phyloP scores from a whole-genome alignment of 2,113 vertebrate genomes.

The Tretioscincus oriximinensis region DNA sequence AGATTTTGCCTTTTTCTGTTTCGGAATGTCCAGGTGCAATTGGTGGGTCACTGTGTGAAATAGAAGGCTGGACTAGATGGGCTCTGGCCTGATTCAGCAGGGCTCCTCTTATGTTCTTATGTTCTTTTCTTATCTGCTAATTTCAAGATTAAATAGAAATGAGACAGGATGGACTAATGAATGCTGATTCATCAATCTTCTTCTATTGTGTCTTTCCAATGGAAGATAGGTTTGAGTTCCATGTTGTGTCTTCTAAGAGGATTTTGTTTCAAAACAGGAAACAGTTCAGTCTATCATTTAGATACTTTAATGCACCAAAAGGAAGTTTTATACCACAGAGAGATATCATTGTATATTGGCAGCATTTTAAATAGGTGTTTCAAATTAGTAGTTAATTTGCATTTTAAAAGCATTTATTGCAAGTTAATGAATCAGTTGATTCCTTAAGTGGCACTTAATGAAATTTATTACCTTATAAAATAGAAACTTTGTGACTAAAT shows the following conservation, averaged over 20 bases:
- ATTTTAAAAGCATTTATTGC: conserved; percentile 68
- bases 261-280: neutral
- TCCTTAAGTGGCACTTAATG: conserved; percentile 63
- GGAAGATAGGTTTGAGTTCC: neutral
- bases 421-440: conserved; percentile 70
- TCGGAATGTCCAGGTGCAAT: no score
- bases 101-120: no score
- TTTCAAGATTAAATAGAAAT: no score
- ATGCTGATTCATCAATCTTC: neutral
- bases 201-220: neutral
- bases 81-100: no score
- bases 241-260: neutral
- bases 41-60: no score
- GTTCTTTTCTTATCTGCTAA: no score
- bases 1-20: no score
- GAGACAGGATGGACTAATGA: no score
- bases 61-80: no score
- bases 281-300: neutral
- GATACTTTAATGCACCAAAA: conserved; percentile 1
- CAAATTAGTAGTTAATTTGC: conserved; percentile 62
- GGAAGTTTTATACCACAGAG: neutral
- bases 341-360: neutral
- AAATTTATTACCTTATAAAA: conserved; percentile 69
- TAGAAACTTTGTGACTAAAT: conserved; percentile 58
- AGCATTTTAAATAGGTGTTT: conserved; percentile 49